Evolutionary conservation across 2,113 vertebrate species (phyloP).

Genomic region (Pseudorectes ferrugineus): DNA sequence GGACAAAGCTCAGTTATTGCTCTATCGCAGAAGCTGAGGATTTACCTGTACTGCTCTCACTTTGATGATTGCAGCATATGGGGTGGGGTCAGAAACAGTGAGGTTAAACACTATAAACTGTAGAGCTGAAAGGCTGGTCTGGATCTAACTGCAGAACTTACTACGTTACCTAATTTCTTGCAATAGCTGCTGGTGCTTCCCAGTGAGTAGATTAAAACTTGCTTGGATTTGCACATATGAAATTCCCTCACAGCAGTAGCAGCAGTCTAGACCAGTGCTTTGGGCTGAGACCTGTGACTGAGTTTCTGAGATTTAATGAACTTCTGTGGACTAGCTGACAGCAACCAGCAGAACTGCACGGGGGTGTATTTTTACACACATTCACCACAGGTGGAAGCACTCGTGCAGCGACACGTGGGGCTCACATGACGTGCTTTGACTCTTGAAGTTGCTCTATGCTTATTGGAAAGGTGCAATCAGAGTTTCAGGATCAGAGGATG

Average conservation of each 20-base stretch:
- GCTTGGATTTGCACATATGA: not conserved
- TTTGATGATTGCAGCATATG: not conserved
- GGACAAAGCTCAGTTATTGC: not conserved
- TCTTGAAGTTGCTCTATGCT: not conserved
- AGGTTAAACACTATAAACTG: not conserved
- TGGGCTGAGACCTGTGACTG: not conserved
- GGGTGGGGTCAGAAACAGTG: not conserved
- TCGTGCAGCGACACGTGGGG: accelerated
- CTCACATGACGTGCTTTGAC: not conserved
- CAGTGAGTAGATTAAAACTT: not conserved
- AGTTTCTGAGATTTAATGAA: not conserved
- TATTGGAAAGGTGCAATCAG: not conserved
- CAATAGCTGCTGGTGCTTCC: not conserved
- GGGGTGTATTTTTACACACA: not conserved
- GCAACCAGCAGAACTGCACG: not conserved
- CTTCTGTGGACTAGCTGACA: not conserved
- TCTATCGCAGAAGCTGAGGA: not conserved
- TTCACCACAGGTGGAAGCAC: not conserved
- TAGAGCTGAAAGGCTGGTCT: not conserved
- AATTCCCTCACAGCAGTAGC: not conserved
- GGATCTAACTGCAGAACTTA: not conserved
- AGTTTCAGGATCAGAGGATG: not conserved
- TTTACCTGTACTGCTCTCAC: not conserved
- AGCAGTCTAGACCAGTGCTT: not conserved
- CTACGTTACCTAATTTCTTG: not conserved